A percentile compares a stretch with the other conserved stretches of the same genome.
phyloP scores from a whole-genome alignment of 2,113 vertebrate genomes.

The Spea bombifrons region DNA sequence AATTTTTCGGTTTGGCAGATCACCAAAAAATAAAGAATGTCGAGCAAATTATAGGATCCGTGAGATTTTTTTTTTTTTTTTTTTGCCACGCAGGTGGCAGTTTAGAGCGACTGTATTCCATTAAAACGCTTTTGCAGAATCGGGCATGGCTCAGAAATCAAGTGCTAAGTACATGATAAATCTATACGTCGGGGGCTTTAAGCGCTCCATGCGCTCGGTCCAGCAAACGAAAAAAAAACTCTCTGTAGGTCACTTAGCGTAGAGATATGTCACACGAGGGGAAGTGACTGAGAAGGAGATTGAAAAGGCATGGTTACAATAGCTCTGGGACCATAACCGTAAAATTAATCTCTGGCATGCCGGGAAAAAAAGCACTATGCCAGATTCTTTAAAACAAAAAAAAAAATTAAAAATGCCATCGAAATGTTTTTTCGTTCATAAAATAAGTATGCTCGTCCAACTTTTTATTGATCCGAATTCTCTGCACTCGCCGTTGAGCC shows the following conservation, averaged over 20 bases:
- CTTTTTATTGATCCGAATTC: too few relatives aligned
- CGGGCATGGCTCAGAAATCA: constrained; percentile 39
- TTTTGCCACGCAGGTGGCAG: constrained; percentile 42
- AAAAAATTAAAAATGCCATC: too few relatives aligned
- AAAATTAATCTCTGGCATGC: background rate
- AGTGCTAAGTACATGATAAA: constrained; percentile 45
- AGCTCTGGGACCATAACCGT: background rate
- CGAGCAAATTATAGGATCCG: constrained; percentile 42
- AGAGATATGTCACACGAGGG: constrained; percentile 34
- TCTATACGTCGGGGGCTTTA: constrained; percentile 15
- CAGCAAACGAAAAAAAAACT: constrained; percentile 18
- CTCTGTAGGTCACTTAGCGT: constrained; percentile 14
- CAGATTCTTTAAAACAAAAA: too few relatives aligned
- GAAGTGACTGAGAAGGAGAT: constrained; percentile 21
- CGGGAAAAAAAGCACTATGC: too few relatives aligned
- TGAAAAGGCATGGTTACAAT: constrained; percentile 11
- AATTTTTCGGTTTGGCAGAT: constrained; percentile 36
- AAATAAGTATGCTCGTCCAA: too few relatives aligned
- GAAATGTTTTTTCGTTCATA: too few relatives aligned
- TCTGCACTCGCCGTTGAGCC: too few relatives aligned
- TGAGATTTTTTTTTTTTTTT: constrained; percentile 1
- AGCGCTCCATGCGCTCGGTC: constrained; percentile 7
- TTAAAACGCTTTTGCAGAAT: constrained; percentile 40
- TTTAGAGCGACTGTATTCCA: background rate
- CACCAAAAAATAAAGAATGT: constrained; percentile 29